These are phyloP conservation scores for Enoplolaimus lenunculus DNA, from an alignment of 2,888 invertebrate genomes.

Conservation along the genomic window DNA sequence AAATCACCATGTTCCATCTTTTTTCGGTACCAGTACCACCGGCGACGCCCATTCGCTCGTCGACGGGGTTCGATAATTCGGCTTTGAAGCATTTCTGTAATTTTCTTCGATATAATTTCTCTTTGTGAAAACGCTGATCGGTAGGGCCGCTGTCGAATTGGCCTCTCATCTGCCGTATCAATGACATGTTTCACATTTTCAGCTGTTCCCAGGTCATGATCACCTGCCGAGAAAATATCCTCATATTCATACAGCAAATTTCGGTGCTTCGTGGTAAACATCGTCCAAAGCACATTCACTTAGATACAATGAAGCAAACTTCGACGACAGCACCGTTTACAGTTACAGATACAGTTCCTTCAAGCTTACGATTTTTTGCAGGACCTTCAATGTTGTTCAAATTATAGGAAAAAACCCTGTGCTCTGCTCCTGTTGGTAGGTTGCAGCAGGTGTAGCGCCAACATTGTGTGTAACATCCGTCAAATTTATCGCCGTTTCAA, in stretches of 20 bases:
- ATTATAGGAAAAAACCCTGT: not conserved
- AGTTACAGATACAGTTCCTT: not conserved
- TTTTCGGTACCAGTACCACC: not conserved
- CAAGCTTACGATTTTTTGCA: not conserved
- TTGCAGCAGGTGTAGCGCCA: not conserved
- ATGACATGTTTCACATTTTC: not conserved
- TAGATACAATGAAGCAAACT: too few relatives aligned
- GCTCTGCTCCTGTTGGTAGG: not conserved
- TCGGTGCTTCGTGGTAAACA: not conserved
- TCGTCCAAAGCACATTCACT: not conserved
- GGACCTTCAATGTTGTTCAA: not conserved
- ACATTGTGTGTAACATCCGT: not conserved
- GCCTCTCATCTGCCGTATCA: not conserved
- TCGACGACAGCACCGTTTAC: not conserved
- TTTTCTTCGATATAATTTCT: not conserved
- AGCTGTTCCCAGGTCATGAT: constrained; percentile 7
- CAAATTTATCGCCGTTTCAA: too few relatives aligned
- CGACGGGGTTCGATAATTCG: not conserved
- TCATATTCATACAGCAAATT: not conserved
- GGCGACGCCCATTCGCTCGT: not conserved
- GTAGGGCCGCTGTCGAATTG: not conserved
- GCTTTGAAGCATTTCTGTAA: not conserved
- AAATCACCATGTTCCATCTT: not conserved
- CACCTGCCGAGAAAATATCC: not conserved
- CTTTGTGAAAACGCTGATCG: not conserved